A percentile compares a stretch with the other conserved stretches of the same genome.
These are phyloP conservation scores for Nannoperca obscura DNA, from an alignment of 2,797 vertebrate genomes.

Conservation along the genomic window DNA sequence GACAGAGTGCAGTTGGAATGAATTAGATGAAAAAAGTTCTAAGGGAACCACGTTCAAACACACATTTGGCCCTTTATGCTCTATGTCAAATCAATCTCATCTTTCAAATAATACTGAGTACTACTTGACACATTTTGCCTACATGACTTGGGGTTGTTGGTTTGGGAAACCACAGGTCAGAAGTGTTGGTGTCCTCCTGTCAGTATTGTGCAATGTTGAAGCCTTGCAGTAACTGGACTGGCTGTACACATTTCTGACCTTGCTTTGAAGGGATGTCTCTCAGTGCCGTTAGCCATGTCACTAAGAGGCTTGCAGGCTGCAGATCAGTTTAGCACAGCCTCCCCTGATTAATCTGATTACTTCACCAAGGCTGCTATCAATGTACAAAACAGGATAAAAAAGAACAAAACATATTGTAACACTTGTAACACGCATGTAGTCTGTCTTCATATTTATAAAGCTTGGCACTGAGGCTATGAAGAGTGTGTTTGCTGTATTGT, in stretches of 20 bases:
- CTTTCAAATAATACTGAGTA: neutral
- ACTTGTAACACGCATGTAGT: slow-evolving; percentile 1
- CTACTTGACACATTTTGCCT: neutral
- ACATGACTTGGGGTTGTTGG: neutral
- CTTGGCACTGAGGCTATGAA: neutral
- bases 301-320: slow-evolving; percentile 84
- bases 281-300: slow-evolving; percentile 64
- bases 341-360: slow-evolving; percentile 87
- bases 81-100: neutral
- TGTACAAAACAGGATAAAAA: slow-evolving; percentile 61
- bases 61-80: neutral
- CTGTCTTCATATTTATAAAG: neutral
- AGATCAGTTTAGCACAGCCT: slow-evolving; percentile 83
- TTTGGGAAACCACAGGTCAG: neutral
- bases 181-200: neutral
- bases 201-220: neutral
- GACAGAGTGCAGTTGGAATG: neutral
- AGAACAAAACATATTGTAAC: slow-evolving; percentile 47
- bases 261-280: slow-evolving; percentile 75
- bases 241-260: slow-evolving; percentile 67
- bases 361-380: slow-evolving; percentile 73
- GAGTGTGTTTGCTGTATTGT: neutral
- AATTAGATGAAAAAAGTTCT: neutral
- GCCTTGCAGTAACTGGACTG: slow-evolving; percentile 14
- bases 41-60: neutral